Evolutionary conservation across 2,797 vertebrate genomes (phyloP), one percentile per base, ranked within the genome.

Genomic region (Poeciliopsis paucimaculata): DNA sequence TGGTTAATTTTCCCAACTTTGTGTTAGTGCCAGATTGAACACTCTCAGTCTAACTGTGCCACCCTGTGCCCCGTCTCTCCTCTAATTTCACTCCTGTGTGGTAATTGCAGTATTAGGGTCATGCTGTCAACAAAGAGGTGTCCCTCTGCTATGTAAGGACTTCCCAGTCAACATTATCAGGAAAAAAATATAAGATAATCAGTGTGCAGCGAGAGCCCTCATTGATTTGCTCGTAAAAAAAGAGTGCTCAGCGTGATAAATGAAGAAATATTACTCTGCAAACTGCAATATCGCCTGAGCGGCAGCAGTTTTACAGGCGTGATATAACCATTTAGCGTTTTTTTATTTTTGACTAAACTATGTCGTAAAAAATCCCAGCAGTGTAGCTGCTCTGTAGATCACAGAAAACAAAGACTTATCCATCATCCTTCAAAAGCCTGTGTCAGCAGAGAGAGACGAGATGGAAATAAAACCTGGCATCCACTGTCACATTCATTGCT

Each of bases 71-170:
- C 73, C 76, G 49, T 64, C 68, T 85, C 72, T 77, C 74, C 49
- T 78, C 43, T 4, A 43, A 83, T 81, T 84, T 85, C 77, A 73
- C 73, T 87, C 66, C 64, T 41, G 43, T 68, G 72, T 62, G 77
- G 81, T 87, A 87, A 90, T 86, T 82, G 79, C 73, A 34, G 83
- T 82, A 92, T 91, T 88, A 87, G 85, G 89, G 91, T 92, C 88
- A 89, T 76, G 81, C 83, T 84, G 85, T 88, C 87, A 89, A 88
- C 86, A 85, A 79, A 87, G 86, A 78, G 78, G 77, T 85, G 72
- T 86, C 78, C 53, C 49, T 82, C 80, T 78, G 79, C 82, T 82
- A 82, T 81, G 76, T 85, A 77, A 77, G 66, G 84, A 86, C 77
- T 77, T 89, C 77, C 77, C 8, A 46, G 57, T 60, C 49, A 86